Conservation (phyloP, 2,113 vertebrate genomes). For the Brevimyrus niger region DNA sequence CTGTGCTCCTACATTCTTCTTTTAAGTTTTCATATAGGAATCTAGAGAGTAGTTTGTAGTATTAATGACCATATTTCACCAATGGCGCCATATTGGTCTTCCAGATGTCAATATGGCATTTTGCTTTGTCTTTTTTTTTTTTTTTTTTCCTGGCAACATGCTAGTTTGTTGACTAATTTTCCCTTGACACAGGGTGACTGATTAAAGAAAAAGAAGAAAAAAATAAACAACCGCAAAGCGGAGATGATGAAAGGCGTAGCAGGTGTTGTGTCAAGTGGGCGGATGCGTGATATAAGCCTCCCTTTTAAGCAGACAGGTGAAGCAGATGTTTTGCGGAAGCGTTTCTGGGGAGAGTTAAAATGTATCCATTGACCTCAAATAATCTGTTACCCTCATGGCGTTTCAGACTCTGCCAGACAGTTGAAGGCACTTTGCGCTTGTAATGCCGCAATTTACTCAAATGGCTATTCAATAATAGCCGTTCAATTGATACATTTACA, state of each 20-base stretch:
- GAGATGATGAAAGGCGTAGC: neutral
- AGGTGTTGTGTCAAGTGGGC: neutral
- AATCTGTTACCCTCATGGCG: neutral
- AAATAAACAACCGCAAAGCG: neutral
- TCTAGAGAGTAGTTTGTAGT: neutral
- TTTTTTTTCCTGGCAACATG: neutral
- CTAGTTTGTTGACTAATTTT: neutral
- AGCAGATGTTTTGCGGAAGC: slow-evolving; percentile 15
- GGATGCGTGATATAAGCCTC: neutral
- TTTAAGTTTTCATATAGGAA: neutral
- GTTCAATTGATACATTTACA: neutral
- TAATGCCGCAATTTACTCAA: neutral
- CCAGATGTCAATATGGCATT: neutral
- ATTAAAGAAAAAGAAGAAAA: neutral
- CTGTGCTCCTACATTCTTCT: neutral
- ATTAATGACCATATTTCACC: neutral
- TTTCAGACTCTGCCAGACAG: neutral
- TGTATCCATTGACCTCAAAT: slow-evolving; percentile 5
- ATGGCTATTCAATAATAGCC: neutral
- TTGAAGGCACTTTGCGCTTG: neutral
- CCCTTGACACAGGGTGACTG: neutral
- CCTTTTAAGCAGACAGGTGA: slow-evolving; percentile 14
- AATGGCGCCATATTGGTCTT: neutral
- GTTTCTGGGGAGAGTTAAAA: neutral
- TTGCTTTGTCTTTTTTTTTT: neutral